Conservation (phyloP, 2,797 vertebrate species). For the Diceros bicornis region DNA sequence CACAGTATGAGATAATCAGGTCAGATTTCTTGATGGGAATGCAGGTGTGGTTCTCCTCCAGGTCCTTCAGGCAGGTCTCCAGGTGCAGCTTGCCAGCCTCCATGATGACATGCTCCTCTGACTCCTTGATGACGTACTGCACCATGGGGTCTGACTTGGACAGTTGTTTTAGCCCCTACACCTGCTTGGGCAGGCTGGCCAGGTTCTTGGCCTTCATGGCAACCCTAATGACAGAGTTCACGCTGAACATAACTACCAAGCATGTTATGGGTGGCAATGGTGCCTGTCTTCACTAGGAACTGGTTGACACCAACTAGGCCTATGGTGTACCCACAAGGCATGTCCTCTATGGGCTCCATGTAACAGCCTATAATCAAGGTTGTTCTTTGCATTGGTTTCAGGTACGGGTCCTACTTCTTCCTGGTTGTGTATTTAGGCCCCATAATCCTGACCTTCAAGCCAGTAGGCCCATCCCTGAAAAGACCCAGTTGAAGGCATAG, state of each 20-base stretch:
- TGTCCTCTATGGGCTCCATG: constrained; percentile 95
- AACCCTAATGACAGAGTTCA: constrained; percentile 95
- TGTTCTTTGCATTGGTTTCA: constrained; percentile 98
- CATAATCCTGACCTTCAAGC: constrained; percentile 97
- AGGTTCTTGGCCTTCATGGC: constrained; percentile 97
- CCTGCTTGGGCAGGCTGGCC: constrained; percentile 95
- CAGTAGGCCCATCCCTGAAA: constrained; percentile 95
- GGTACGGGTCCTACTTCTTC: constrained; percentile 96
- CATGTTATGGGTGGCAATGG: constrained; percentile 98
- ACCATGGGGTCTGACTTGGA: constrained; percentile 95
- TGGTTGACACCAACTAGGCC: constrained; percentile 88
- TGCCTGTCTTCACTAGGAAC: constrained; percentile 96
- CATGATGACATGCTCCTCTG: no score
- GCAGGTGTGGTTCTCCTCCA: no score
- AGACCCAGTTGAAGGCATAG: constrained; percentile 96
- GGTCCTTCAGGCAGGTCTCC: no score
- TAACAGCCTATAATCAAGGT: constrained; percentile 98
- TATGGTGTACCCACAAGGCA: constrained; percentile 90
- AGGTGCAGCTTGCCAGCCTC: no score
- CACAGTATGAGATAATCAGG: no score
- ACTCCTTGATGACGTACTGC: no score
- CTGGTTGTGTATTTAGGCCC: constrained; percentile 96
- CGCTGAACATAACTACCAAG: constrained; percentile 97
- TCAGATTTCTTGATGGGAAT: no score
- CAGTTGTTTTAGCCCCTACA: constrained; percentile 96